phyloP scores from a whole-genome alignment of 2,113 vertebrate genomes.

The Dascyllus trimaculatus region DNA sequence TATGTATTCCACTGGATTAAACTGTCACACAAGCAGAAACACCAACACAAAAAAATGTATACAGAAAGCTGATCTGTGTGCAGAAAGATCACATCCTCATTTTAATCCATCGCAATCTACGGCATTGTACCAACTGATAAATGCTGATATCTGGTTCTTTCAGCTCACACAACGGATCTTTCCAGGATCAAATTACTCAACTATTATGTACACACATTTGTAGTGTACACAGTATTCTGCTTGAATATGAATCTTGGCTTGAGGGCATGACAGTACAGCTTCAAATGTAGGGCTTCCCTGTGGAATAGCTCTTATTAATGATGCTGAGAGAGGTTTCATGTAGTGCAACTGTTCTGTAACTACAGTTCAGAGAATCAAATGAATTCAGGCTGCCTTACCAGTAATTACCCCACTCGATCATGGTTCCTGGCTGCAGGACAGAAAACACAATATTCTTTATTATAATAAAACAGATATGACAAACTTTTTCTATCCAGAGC shows the following conservation, averaged over 20 bases:
- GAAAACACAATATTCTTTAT: conserved; percentile 55
- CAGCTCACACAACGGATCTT: background rate
- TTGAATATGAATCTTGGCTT: conserved; percentile 42
- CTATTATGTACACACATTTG: background rate
- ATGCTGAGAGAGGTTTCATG: conserved; percentile 54
- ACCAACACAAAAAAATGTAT: background rate
- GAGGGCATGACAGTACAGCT: conserved; percentile 32
- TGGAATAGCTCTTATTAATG: conserved; percentile 67
- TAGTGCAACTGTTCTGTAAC: conserved; percentile 59
- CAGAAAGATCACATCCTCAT: background rate
- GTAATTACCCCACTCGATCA: conserved; percentile 99
- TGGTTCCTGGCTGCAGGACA: conserved; percentile 93
- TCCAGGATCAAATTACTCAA: conserved; percentile 2
- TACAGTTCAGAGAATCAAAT: conserved; percentile 56
- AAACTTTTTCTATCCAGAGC: conserved; percentile 12
- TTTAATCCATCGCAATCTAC: conserved; percentile 34
- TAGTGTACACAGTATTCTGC: background rate
- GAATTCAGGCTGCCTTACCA: conserved; percentile 88
- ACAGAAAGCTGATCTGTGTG: background rate
- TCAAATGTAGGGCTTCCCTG: conserved; percentile 45
- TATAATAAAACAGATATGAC: conserved; percentile 13
- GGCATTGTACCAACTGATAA: conserved; percentile 20
- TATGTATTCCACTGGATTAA: background rate
- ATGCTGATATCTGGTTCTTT: conserved; percentile 10
- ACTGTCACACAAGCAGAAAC: background rate